Evolutionary conservation across 2,113 vertebrate species (phyloP), one percentile per base, ranked within the genome.

Genomic region (Phocoena phocoena): DNA sequence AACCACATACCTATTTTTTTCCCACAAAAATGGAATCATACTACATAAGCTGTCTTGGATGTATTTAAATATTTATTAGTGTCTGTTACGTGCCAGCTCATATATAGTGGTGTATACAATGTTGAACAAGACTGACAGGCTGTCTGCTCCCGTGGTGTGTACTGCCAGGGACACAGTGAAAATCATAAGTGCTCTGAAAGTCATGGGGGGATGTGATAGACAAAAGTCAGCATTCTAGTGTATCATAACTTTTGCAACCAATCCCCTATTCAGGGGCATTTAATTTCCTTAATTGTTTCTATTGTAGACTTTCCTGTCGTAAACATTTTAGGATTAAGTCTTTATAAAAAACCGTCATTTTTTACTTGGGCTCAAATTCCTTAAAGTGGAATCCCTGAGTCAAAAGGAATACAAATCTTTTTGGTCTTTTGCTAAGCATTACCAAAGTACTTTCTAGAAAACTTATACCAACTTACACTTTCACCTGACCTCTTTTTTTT

Each of bases 271-370:
- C 31, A 44, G 21, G 2, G 44, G n/a, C 55, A 83, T 58, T 96
- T 95, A 83, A 95, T 95, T 92, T 76, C 47, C 55, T 65, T 86
- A 60, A 76, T 65, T 85, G 21, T 47, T 87, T 94, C 83, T 88
- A 3, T 33, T 58, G 26, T 81, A 63, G n/a, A 63, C 18, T 82
- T 41, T 18, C 55, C 36, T 62, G 17, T 82, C 38, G 15, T 91
- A 89, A 96, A 93, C 26, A 74, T 68, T 92, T 81, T 90, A 26
- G 18, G 18, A 25, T 70, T 96, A 93, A 83, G 73, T 79, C 55
- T 85, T 93, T 86, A 81, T 89, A 38, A 47, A 73, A 95, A 95
- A 21, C 36, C 10, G 60, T 26, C n/a, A 62, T 79, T 91, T 90
- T 83, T 80, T 50, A 67, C 23, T 67, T 79, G 26, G 38, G n/a